Percentiles rank a stretch among this genome's conserved stretches.
phyloP scores from a whole-genome alignment of 2,797 vertebrate species.

The Anabacerthia variegaticeps region DNA sequence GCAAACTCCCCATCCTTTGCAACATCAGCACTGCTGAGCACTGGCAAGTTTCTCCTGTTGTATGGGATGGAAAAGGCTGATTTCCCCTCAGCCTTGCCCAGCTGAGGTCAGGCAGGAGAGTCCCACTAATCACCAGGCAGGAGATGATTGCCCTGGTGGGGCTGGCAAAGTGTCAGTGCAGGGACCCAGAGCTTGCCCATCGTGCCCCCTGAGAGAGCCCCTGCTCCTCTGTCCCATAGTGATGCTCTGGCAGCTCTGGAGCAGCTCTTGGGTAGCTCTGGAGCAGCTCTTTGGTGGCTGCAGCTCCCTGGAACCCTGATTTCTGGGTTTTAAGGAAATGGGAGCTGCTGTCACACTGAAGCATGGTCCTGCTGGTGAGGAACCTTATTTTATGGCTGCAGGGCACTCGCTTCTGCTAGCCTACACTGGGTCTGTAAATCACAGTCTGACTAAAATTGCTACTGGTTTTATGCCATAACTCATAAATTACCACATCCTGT shows the following conservation, averaged over 20 bases:
- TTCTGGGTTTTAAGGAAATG: neutral
- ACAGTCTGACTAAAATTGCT: neutral
- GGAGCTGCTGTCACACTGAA: neutral
- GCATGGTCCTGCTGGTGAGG: neutral
- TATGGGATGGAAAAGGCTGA: neutral
- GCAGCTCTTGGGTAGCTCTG: neutral
- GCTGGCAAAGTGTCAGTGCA: rapidly evolving
- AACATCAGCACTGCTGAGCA: rapidly evolving
- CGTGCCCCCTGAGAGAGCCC: neutral
- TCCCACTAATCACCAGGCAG: rapidly evolving
- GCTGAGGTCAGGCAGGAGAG: neutral
- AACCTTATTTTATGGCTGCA: neutral
- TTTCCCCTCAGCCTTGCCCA: neutral
- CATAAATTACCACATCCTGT: neutral
- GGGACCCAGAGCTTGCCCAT: neutral
- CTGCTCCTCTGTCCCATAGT: neutral
- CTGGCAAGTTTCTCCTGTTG: rapidly evolving
- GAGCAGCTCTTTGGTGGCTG: neutral
- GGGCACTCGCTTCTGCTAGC: neutral
- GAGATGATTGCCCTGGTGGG: neutral
- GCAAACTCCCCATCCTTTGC: rapidly evolving
- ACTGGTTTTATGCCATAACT: neutral
- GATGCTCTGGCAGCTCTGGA: neutral
- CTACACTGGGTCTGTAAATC: neutral
- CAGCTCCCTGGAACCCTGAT: neutral